Evolutionary conservation across 2,797 vertebrate genomes (phyloP).

Genomic region (Hypotaenidia okinawae): DNA sequence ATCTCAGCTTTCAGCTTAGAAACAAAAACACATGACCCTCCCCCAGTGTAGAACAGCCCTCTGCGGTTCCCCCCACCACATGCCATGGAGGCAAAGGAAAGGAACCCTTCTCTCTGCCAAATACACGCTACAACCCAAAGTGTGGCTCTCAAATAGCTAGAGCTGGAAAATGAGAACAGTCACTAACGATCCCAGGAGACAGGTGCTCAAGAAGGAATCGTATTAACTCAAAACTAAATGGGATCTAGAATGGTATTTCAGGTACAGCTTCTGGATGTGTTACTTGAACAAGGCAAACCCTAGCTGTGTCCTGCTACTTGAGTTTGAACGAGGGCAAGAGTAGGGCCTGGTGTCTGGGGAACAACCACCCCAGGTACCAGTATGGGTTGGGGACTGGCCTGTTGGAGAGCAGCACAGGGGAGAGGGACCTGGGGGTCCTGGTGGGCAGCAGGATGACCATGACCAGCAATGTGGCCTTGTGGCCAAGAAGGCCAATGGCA

Average conservation of each 20-base stretch:
- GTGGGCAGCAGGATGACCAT: too few relatives aligned
- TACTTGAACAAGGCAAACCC: not conserved
- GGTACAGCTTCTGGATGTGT: not conserved
- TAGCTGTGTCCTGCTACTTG: not conserved
- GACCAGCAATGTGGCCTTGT: too few relatives aligned
- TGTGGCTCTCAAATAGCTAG: not conserved
- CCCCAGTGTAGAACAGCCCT: fast-evolving
- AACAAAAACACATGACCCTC: not conserved
- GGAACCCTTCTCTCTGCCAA: not conserved
- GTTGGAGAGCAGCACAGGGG: too few relatives aligned
- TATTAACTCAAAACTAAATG: not conserved
- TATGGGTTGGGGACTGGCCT: too few relatives aligned
- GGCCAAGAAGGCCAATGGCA: too few relatives aligned
- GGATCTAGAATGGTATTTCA: not conserved
- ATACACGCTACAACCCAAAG: not conserved
- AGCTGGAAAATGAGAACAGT: not conserved
- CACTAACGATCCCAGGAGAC: not conserved
- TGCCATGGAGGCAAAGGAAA: not conserved
- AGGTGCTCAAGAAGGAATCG: not conserved
- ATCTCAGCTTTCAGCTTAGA: not conserved
- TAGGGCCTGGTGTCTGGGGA: too few relatives aligned
- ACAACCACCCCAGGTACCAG: too few relatives aligned
- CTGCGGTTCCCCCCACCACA: not conserved
- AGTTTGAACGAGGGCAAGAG: too few relatives aligned
- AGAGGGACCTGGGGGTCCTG: too few relatives aligned